Percentiles rank a stretch among this genome's conserved stretches.
phyloP scores from a whole-genome alignment of 2,888 invertebrate genomes.

The Eristalinus sepulchralis region DNA sequence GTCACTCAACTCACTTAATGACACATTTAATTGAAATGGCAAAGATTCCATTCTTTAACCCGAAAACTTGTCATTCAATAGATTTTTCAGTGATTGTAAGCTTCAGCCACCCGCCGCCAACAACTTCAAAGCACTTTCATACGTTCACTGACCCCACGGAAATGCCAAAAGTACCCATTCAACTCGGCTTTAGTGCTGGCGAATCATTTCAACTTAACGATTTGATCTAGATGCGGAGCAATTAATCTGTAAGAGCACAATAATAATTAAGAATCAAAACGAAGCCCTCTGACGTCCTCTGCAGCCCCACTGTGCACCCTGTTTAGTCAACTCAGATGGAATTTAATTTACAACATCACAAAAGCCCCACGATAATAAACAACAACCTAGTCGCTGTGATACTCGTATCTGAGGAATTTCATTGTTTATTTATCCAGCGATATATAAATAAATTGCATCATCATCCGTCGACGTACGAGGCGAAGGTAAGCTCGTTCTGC shows the following conservation, averaged over 20 bases:
- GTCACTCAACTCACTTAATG: not conserved
- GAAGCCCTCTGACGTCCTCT: not conserved
- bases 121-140: not conserved
- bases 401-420: slow-evolving; percentile 45
- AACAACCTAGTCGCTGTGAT: slow-evolving; percentile 18
- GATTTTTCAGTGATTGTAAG: not conserved
- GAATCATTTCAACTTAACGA: not conserved
- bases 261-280: not conserved
- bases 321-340: slow-evolving; percentile 19
- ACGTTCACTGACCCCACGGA: not conserved
- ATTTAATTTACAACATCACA: slow-evolving; percentile 42
- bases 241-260: not conserved
- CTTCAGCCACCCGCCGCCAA: not conserved
- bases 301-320: not conserved
- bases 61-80: not conserved
- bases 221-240: not conserved
- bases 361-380: slow-evolving; percentile 35
- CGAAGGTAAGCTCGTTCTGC: not conserved
- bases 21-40: not conserved
- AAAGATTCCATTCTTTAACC: not conserved
- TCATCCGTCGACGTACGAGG: not conserved
- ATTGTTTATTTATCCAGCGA: slow-evolving; percentile 47
- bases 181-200: not conserved
- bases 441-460: slow-evolving; percentile 59
- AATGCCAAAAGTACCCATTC: not conserved